A percentile compares a stretch with the other conserved stretches of the same genome.
Conservation (phyloP, 2,113 vertebrate species). For the Psammodynastes pulverulentus region DNA sequence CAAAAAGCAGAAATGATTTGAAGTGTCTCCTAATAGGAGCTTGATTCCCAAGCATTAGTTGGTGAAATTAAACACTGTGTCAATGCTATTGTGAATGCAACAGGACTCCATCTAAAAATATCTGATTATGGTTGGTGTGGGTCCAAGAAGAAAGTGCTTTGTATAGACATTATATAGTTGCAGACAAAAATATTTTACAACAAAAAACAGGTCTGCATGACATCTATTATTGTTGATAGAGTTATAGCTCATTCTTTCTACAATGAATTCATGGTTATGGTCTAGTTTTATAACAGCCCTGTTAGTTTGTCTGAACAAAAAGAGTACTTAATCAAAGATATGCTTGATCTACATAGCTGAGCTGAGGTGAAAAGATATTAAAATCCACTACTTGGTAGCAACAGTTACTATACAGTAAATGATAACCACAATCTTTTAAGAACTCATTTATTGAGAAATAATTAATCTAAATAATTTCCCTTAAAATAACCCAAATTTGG, state of each 20-base stretch:
- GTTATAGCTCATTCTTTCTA: not conserved
- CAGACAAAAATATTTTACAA: not conserved
- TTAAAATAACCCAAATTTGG: not conserved
- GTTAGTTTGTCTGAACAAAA: not conserved
- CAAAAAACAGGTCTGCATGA: not conserved
- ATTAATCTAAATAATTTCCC: not conserved
- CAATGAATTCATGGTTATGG: not conserved
- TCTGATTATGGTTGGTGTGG: not conserved
- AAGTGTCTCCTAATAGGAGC: not conserved
- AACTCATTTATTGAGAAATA: not conserved
- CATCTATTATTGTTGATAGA: not conserved
- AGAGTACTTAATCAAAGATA: not conserved
- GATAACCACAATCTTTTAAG: not conserved
- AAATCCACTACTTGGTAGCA: not conserved
- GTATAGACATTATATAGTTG: not conserved
- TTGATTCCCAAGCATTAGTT: not conserved
- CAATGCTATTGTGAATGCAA: not conserved
- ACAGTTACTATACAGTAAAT: not conserved
- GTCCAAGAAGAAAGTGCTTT: not conserved
- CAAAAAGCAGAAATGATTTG: conserved; percentile 30
- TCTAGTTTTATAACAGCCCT: not conserved
- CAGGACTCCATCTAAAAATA: not conserved
- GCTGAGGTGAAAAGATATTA: not conserved
- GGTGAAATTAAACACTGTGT: conserved; percentile 5
- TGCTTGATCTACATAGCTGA: not conserved